Evolutionary conservation across 1,140 invertebrate species (phyloP).

Genomic region (Nasonia vitripennis): DNA sequence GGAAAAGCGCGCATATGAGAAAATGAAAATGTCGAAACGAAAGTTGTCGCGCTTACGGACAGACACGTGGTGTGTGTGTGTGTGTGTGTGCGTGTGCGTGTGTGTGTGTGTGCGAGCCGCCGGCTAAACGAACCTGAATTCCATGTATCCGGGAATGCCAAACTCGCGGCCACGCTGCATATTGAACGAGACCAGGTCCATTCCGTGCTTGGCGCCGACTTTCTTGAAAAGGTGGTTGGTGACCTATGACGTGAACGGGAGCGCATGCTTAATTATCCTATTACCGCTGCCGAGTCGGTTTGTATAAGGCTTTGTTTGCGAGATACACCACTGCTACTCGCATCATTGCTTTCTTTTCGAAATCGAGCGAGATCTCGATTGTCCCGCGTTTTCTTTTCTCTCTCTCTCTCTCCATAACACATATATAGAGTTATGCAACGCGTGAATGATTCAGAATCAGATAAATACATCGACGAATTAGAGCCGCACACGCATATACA

Average conservation of each 20-base stretch:
- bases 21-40: constrained; percentile 36
- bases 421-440: background rate
- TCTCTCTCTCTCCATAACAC: too few relatives aligned
- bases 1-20: constrained; percentile 17
- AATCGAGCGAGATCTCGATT: too few relatives aligned
- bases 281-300: background rate
- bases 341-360: too few relatives aligned
- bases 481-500: background rate
- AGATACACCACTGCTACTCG: background rate
- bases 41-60: constrained; percentile 3
- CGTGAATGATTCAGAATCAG: background rate
- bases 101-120: background rate
- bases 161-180: constrained; percentile 96
- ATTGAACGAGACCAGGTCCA: constrained; percentile 96
- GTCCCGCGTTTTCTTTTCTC: background rate
- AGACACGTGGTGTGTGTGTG: too few relatives aligned
- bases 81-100: too few relatives aligned
- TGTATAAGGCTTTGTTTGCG: background rate
- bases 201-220: constrained; percentile 87
- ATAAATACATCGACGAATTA: background rate
- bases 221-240: constrained; percentile 95
- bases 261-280: constrained; percentile 6
- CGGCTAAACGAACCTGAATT: constrained; percentile 79
- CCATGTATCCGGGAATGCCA: constrained; percentile 93
- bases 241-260: constrained; percentile 72